A percentile compares a stretch with the other conserved stretches of the same genome.
Conservation (phyloP, 2,888 invertebrate species). For the Trissolcus brochymenae region DNA sequence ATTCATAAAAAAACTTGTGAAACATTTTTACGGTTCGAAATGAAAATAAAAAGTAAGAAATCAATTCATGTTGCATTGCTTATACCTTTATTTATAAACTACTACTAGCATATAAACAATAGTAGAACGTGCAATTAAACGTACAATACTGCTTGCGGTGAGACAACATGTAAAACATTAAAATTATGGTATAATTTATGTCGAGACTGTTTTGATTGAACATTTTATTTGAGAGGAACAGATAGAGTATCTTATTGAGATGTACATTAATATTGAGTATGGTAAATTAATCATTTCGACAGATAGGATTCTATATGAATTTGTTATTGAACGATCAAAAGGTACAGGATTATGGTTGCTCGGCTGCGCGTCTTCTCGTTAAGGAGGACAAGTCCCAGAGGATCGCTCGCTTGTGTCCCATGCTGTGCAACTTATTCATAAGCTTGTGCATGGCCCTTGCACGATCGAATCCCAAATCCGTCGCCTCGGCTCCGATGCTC, state of each 20-base stretch:
- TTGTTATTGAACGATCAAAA: no score
- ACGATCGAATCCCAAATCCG: constrained; percentile 51
- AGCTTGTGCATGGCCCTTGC: constrained; percentile 50
- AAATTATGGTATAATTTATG: no score
- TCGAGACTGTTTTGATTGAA: no score
- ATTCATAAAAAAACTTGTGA: no score
- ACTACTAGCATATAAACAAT: constrained; percentile 30
- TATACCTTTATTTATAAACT: constrained; percentile 29
- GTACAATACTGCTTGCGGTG: constrained; percentile 21
- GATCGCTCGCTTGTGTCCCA: constrained; percentile 49
- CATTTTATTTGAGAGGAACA: no score
- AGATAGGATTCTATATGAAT: no score
- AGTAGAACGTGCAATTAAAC: constrained; percentile 13
- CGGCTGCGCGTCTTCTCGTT: constrained; percentile 88
- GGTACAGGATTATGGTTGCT: constrained; percentile 65
- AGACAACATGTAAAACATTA: background rate
- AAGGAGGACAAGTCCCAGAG: constrained; percentile 45
- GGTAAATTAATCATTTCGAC: no score
- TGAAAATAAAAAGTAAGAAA: no score
- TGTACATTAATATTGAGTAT: no score
- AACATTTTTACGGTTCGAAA: no score
- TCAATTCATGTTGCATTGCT: background rate
- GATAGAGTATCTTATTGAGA: no score
- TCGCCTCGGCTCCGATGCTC: constrained; percentile 89
- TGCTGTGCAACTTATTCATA: constrained; percentile 48